Evolutionary conservation across 1,140 invertebrate species (phyloP), one percentile per base, ranked within the genome.

Genomic region (Fopius arisanus): DNA sequence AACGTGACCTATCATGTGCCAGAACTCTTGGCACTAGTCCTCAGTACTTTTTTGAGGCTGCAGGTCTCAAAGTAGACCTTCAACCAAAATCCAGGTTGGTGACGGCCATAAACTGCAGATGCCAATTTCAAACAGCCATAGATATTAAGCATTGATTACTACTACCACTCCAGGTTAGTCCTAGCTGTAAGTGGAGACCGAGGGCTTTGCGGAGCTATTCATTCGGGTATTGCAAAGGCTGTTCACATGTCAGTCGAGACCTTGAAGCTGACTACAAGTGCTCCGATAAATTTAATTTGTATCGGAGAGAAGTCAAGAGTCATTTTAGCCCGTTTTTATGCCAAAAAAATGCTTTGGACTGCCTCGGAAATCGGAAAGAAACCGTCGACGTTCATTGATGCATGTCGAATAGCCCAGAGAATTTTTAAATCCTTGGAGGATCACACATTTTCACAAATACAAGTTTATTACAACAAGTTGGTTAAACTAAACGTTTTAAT

Each of bases 161-260:
- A n/a, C n/a, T n/a, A n/a, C n/a, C n/a, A 91, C 0, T 92, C 94
- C 78, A 92, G 94, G 80, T 85, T 98, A 51, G 88, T 96, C 54
- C 90, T 98, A 73, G 96, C 96, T 26, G 91, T 98, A 72, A 96
- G 96, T 29, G 98, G 96, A 59, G 97, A 98, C 88, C 92, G 96
- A 90, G 92, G 91, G 90, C 90, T 98, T 0, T 98, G 97, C 88
- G 97, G 97, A 67, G 96, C 95, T 43, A n/a, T 43, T 43, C 40
- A 43, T 43, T 43, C 40, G 12, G 93, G 91, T 78, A 93, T 98
- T 74, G 91, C 92, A 0, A 96, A 95, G 86, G 89, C 91, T 29
- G 94, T 97, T 80, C 91, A 93, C 75, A 89, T 80, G 12, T 90
- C 92, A 37, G 81, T 96, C 37, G 78, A 63, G 9, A 29, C 23